phyloP scores from a whole-genome alignment of 2,888 invertebrate species.

The Scelioninae gen. 2 region DNA sequence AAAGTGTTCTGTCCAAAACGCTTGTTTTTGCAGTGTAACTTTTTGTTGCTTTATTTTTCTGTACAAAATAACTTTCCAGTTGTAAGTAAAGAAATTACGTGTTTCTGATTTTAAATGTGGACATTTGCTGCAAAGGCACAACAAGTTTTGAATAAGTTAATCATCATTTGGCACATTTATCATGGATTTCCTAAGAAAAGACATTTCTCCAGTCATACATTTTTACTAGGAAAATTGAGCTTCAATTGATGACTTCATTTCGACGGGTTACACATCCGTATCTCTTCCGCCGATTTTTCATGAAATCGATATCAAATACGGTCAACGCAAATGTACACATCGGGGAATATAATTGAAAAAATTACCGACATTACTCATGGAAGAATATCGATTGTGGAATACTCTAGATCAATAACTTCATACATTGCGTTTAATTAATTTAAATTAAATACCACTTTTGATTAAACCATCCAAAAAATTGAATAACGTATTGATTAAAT shows the following conservation, averaged over 20 bases:
- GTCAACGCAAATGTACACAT: constrained; percentile 7
- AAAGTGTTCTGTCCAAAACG: too few species aligned
- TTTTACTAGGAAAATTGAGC: constrained; percentile 47
- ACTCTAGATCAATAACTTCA: not conserved
- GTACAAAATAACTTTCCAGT: too few species aligned
- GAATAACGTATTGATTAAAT: too few species aligned
- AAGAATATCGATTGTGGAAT: too few species aligned
- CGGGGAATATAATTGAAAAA: constrained; percentile 32
- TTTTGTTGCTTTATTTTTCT: too few species aligned
- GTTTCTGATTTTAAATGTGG: too few species aligned
- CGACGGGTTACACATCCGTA: constrained; percentile 32
- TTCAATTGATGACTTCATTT: constrained; percentile 43
- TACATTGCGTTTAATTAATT: not conserved
- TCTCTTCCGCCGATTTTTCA: constrained; percentile 36
- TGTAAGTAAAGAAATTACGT: too few species aligned
- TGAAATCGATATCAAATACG: constrained; percentile 42
- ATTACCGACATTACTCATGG: constrained; percentile 11
- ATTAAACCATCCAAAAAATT: too few species aligned
- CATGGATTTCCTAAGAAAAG: constrained; percentile 15
- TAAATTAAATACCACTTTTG: not conserved
- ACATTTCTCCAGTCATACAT: constrained; percentile 41
- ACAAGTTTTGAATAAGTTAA: constrained; percentile 27
- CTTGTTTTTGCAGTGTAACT: too few species aligned
- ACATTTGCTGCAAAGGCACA: too few species aligned
- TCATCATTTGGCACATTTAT: constrained; percentile 32